These are phyloP conservation scores for Nasonia vitripennis DNA, from an alignment of 1,140 invertebrate genomes.

Conservation along the genomic window DNA sequence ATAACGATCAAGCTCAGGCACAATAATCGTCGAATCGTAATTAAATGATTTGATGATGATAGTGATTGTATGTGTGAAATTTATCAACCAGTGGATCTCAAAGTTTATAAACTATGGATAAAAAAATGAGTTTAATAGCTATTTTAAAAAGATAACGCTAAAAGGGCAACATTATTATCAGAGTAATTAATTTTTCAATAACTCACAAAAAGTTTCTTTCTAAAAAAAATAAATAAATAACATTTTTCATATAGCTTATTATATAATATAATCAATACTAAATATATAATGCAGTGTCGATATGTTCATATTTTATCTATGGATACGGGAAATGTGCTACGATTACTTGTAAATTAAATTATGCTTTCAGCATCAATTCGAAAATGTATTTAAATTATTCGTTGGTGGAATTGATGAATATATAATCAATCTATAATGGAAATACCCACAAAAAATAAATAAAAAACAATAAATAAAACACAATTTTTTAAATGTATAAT, in stretches of 20 bases:
- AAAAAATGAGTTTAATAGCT: not conserved
- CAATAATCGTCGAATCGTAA: not conserved
- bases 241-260: not conserved
- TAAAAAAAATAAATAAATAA: not conserved
- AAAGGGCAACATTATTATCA: not conserved
- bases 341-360: too few species aligned
- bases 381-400: too few species aligned
- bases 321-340: not conserved
- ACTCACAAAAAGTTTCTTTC: not conserved
- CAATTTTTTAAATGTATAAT: not conserved
- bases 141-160: not conserved
- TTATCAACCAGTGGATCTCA: not conserved
- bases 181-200: not conserved
- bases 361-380: too few species aligned
- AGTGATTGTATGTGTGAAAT: not conserved
- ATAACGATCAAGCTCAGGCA: not conserved
- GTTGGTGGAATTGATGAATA: not conserved
- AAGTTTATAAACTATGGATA: not conserved
- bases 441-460: not conserved
- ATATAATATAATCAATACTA: not conserved
- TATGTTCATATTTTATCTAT: not conserved
- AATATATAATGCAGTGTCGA: not conserved
- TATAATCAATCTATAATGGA: not conserved
- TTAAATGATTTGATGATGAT: slow-evolving; percentile 9
- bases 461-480: not conserved